Evolutionary conservation across 2,797 vertebrate species (phyloP).

Genomic region (Ctenosaura bakeri): DNA sequence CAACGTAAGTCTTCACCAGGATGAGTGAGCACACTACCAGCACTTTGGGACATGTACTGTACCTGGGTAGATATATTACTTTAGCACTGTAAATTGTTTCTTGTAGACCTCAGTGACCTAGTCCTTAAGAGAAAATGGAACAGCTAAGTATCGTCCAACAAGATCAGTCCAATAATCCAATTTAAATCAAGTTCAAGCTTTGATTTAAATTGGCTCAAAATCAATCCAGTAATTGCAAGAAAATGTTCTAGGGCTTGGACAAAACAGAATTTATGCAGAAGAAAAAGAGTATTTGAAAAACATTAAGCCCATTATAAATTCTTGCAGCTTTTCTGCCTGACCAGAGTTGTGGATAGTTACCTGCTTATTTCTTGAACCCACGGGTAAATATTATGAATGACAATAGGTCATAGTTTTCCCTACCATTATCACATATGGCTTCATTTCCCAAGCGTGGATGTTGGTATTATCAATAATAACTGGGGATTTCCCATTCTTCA

Average conservation of each 20-base stretch:
- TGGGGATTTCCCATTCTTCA: conserved; percentile 84
- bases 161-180: not conserved
- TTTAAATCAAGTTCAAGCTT: not conserved
- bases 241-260: not conserved
- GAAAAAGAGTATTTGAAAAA: conserved; percentile 5
- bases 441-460: conserved; percentile 88
- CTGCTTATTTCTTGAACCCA: conserved; percentile 31
- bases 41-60: not conserved
- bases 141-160: not conserved
- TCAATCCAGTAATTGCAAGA: not conserved
- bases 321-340: not conserved
- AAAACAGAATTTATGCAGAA: not conserved
- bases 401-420: conserved; percentile 64
- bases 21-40: not conserved
- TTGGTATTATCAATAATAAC: conserved; percentile 88
- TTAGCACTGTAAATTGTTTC: not conserved
- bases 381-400: conserved; percentile 66
- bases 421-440: conserved; percentile 86
- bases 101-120: not conserved
- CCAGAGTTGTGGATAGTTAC: not conserved
- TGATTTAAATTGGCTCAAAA: not conserved
- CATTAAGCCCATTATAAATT: not conserved
- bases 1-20: too few relatives aligned
- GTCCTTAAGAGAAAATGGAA: not conserved
- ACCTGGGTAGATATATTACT: not conserved